Evolutionary conservation across 1,140 invertebrate genomes (phyloP).

Genomic region (Drosophila pectinifera): DNA sequence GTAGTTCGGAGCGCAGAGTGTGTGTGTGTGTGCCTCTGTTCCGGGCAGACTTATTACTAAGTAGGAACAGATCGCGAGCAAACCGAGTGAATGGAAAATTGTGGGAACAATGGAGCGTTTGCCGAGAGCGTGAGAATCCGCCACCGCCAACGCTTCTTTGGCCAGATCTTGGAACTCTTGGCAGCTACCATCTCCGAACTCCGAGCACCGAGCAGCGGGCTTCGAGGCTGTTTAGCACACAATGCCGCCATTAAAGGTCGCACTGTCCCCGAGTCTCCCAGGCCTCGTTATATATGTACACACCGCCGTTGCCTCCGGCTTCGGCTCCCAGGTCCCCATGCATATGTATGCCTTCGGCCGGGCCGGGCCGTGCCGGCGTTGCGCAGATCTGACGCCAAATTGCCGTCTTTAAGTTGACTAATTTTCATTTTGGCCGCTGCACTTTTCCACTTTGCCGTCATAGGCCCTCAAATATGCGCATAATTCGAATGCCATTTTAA

Average conservation of each 20-base stretch:
- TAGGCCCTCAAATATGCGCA: conserved; percentile 59
- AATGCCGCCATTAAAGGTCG: conserved; percentile 78
- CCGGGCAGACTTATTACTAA: conserved; percentile 75
- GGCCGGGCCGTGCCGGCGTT: conserved; percentile 10
- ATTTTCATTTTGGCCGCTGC: conserved; percentile 58
- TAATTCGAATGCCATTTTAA: conserved; percentile 44
- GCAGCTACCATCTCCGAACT: no score
- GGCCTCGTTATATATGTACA: conserved; percentile 32
- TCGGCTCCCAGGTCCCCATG: conserved; percentile 1
- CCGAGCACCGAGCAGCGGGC: conserved; percentile 18
- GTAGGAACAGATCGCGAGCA: conserved; percentile 78
- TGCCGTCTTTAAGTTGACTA: conserved; percentile 70
- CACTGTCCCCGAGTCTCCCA: conserved; percentile 53
- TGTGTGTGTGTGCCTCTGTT: conserved; percentile 33
- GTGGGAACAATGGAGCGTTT: conserved; percentile 72
- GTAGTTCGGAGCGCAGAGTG: no score
- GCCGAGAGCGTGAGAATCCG: conserved; percentile 72
- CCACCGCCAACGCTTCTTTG: conserved; percentile 47
- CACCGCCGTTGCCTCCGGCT: not conserved
- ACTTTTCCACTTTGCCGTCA: conserved; percentile 46
- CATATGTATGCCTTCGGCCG: conserved; percentile 12
- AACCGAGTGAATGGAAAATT: conserved; percentile 82
- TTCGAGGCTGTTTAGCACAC: conserved; percentile 72
- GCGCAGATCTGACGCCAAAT: conserved; percentile 52
- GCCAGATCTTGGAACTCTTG: conserved; percentile 7